Evolutionary conservation across 2,797 vertebrate genomes (phyloP).

Genomic region (Silurus lanzhouensis): DNA sequence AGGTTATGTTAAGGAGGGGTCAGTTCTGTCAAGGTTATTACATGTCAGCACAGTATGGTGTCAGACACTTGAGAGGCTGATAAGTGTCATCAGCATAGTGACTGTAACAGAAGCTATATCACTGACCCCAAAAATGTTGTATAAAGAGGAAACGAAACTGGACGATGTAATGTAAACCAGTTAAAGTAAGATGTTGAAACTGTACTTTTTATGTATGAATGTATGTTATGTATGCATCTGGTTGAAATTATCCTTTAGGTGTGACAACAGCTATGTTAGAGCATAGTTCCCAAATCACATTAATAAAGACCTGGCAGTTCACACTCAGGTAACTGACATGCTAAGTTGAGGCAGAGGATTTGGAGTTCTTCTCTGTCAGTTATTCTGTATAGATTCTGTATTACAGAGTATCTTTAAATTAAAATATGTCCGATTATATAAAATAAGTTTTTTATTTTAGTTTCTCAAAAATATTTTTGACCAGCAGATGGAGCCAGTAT

Average conservation of each 20-base stretch:
- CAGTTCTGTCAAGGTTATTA: background rate
- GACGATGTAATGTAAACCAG: too few species aligned
- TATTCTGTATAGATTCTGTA: background rate
- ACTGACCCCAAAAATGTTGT: background rate
- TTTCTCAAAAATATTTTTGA: background rate
- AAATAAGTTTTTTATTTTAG: background rate
- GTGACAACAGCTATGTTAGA: background rate
- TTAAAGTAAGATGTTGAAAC: too few species aligned
- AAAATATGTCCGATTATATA: background rate
- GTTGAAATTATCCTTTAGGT: background rate
- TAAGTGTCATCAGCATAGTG: background rate
- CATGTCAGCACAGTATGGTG: background rate
- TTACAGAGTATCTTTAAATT: background rate
- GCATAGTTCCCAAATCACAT: background rate
- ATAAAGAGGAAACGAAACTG: too few species aligned
- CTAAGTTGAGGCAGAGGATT: background rate
- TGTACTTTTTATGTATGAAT: too few species aligned
- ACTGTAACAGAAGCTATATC: background rate
- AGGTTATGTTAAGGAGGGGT: background rate
- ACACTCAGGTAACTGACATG: background rate
- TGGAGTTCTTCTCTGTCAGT: background rate
- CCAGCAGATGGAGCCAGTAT: slow-evolving; percentile 1
- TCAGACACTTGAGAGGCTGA: too few species aligned
- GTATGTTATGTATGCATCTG: too few species aligned
- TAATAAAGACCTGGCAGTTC: background rate